These are phyloP conservation scores for Sinohyriopsis cumingii DNA, from an alignment of 2,888 invertebrate genomes.

Conservation along the genomic window DNA sequence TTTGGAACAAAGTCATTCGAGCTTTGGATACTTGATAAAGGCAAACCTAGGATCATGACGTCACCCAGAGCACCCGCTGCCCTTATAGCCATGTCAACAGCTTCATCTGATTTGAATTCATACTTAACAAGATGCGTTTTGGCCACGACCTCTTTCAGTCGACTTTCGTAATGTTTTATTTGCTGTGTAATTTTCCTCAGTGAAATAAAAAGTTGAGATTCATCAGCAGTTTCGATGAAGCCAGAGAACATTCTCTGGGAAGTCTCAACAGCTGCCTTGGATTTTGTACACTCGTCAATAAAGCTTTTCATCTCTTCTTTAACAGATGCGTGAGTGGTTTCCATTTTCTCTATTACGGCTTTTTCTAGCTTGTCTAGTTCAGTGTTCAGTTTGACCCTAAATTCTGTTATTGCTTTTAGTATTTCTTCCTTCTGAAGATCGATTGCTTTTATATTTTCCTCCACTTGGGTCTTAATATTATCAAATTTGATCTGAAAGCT, in stretches of 20 bases:
- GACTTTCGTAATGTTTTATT: too few relatives aligned
- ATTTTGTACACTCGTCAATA: constrained; percentile 1
- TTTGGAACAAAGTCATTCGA: constrained; percentile 1
- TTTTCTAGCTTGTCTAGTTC: constrained; percentile 20
- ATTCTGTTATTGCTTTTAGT: constrained; percentile 10
- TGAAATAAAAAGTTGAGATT: too few relatives aligned
- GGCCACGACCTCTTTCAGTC: too few relatives aligned
- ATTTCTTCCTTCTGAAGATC: constrained; percentile 18
- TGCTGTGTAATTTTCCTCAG: too few relatives aligned
- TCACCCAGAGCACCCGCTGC: too few relatives aligned
- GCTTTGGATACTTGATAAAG: constrained; percentile 1
- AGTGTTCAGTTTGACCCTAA: constrained; percentile 12
- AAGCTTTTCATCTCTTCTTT: constrained; percentile 11
- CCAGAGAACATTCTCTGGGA: too few relatives aligned
- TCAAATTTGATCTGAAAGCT: too few relatives aligned
- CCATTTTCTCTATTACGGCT: constrained; percentile 10
- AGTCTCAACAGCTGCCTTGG: too few relatives aligned
- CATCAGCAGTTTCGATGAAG: too few relatives aligned
- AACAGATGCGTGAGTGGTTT: constrained; percentile 5
- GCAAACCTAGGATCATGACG: background rate
- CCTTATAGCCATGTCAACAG: too few relatives aligned
- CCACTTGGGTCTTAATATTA: constrained; percentile 8
- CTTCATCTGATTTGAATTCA: too few relatives aligned
- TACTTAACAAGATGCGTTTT: too few relatives aligned
- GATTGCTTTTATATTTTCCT: constrained; percentile 20